phyloP scores from a whole-genome alignment of 2,797 vertebrate species.

The Gymnothorax javanicus region DNA sequence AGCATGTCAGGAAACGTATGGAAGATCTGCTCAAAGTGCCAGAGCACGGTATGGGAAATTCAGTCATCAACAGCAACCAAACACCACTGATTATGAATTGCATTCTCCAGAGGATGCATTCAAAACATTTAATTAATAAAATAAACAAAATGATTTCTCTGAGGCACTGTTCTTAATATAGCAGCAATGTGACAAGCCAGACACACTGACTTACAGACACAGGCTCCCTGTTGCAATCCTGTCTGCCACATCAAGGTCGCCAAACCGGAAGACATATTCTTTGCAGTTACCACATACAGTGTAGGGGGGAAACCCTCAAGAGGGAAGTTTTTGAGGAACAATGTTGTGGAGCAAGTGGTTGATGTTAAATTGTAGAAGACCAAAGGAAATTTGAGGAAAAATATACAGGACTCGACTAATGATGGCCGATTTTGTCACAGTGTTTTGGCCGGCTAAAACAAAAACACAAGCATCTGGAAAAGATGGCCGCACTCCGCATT shows the following conservation, averaged over 20 bases:
- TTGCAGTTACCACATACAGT: not conserved
- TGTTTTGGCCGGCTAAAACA: not conserved
- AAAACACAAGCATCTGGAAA: slow-evolving; percentile 2
- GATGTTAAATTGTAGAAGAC: not conserved
- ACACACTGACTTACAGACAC: not conserved
- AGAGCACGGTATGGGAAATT: slow-evolving; percentile 47
- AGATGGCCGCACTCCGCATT: slow-evolving; percentile 25
- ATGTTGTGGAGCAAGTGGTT: not conserved
- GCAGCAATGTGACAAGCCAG: not conserved
- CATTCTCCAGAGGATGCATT: not conserved
- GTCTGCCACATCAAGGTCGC: not conserved
- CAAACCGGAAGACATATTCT: not conserved
- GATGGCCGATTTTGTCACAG: not conserved
- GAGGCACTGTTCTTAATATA: not conserved
- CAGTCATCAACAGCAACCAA: not conserved
- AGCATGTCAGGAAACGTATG: slow-evolving; percentile 58
- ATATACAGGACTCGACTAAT: not conserved
- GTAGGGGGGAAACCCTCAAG: not conserved
- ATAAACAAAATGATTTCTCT: not conserved
- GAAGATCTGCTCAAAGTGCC: slow-evolving; percentile 47
- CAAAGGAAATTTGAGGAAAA: not conserved
- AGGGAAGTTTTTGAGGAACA: not conserved
- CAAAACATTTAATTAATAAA: not conserved
- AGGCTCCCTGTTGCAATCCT: not conserved
- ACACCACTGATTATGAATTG: not conserved